A percentile compares a stretch with the other conserved stretches of the same genome.
Evolutionary conservation across 2,888 invertebrate genomes (phyloP).

Genomic region (Volucella inanis): DNA sequence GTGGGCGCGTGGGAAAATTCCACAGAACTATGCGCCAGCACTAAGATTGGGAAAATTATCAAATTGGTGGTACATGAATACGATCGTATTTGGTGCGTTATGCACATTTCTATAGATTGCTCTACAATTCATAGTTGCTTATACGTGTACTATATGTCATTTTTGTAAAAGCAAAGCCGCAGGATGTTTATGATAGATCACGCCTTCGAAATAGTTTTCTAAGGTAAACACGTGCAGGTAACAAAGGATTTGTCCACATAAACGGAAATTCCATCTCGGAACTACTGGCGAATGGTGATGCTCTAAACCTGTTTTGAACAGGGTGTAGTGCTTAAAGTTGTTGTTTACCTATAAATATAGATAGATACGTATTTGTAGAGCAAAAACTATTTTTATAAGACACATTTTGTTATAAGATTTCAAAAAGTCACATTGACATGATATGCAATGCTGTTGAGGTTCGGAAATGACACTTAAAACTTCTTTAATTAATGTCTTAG

Average conservation of each 20-base stretch:
- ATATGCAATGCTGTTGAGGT: too few species aligned
- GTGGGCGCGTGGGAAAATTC: slow-evolving; percentile 72
- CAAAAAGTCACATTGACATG: too few species aligned
- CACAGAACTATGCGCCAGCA: slow-evolving; percentile 55
- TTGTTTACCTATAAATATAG: too few species aligned
- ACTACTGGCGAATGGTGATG: slow-evolving; percentile 14
- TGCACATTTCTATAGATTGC: slow-evolving; percentile 6
- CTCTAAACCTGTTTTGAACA: too few species aligned
- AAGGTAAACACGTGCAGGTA: slow-evolving; percentile 50
- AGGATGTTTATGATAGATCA: slow-evolving; percentile 69
- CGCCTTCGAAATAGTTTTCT: slow-evolving; percentile 52
- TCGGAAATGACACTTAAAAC: too few species aligned
- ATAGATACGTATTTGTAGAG: too few species aligned
- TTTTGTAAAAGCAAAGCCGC: slow-evolving; percentile 55
- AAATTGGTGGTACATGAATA: slow-evolving; percentile 38
- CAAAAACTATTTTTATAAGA: too few species aligned
- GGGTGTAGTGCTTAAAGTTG: too few species aligned
- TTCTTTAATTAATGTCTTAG: too few species aligned
- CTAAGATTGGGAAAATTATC: slow-evolving; percentile 44
- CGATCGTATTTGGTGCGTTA: slow-evolving; percentile 20
- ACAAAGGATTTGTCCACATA: slow-evolving; percentile 48
- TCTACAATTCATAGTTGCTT: background rate
- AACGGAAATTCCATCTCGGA: slow-evolving; percentile 47
- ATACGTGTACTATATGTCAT: slow-evolving; percentile 44
- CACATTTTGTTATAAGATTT: too few species aligned